Base-by-base conservation (phyloP, 1,140 invertebrate genomes). In the Belonocnema kinseyi region DNA sequence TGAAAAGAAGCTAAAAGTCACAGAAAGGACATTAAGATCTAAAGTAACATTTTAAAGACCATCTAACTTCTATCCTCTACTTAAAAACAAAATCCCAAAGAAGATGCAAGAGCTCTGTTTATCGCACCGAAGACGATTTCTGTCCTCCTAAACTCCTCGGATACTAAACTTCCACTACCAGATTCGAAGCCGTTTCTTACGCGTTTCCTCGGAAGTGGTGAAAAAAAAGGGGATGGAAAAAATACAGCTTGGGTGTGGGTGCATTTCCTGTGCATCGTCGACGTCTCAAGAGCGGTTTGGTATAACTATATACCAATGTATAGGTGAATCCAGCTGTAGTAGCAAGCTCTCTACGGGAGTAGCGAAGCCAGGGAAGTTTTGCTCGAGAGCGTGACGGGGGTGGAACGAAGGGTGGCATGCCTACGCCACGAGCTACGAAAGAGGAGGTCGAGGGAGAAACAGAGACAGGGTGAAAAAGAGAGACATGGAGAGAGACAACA, bases 341-440 rank as follows among this genome's bases (percentile, higher is more conserved):
- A 83, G 86, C 82, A 79, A 88, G 89, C 85, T 87, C 88, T 88
- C 88, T 86, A 86, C 88, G 86, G 86, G 86, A 88, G 85, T 88
- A 89, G 89, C 86, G 82, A 85, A 87, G 88, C 85, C 81, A 81
- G 86, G 87, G 83, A 90, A 91, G 89, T 90, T 91, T 90, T 85
- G 88, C 87, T 90, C 85, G 87, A 88, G 85, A 91, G 88, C 89
- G 86, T 85, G 85, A 86, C 85, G 86, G 87, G 88, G 88, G 89
- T 90, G 89, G 86, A 88, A 88, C 82, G 86, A 86, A 86, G 87
- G 88, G 87, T 88, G 88, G 87, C 85, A 84, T 83, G 85, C 58
- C 58, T 61, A 61, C 58, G 58, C 83, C 79, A 84, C 84, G 82
- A 80, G 81, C 78, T 80, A 83, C 82, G 75, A 82, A 83, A 79